Conservation (phyloP, 1,140 invertebrate genomes). For the Teleogryllus occipitalis region DNA sequence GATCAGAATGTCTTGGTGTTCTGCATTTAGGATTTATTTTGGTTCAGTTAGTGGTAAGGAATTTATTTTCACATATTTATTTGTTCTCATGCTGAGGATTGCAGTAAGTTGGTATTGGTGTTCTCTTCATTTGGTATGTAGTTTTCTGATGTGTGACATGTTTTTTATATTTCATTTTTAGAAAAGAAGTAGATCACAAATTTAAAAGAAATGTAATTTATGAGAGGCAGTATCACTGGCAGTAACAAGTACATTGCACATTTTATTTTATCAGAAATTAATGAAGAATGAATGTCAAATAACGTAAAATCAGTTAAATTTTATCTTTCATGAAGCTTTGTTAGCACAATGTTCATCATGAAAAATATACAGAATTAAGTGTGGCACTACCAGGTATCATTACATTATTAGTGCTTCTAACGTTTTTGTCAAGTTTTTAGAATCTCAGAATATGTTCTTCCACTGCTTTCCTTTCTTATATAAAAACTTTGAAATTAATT, state of each 20-base stretch:
- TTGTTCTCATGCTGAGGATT: no score
- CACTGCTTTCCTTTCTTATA: no score
- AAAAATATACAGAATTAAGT: not conserved
- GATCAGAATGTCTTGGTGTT: no score
- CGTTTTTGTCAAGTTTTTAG: not conserved
- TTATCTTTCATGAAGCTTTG: not conserved
- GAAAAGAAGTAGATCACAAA: not conserved
- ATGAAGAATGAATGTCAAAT: no score
- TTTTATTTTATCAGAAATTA: not conserved
- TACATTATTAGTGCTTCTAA: not conserved
- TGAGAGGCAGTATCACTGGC: no score
- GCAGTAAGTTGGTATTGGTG: not conserved
- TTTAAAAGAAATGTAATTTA: not conserved
- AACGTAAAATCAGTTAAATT: no score
- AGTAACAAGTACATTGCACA: not conserved
- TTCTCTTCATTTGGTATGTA: constrained; percentile 1
- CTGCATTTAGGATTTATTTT: no score
- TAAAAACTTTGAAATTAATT: no score
- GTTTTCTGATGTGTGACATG: no score
- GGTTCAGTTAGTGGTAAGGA: no score
- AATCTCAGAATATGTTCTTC: no score
- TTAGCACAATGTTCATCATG: not conserved
- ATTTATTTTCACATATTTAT: no score
- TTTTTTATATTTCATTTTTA: not conserved
- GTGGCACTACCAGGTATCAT: not conserved